These are phyloP conservation scores for Mustela lutreola DNA, from an alignment of 2,113 vertebrate genomes.

Conservation along the genomic window DNA sequence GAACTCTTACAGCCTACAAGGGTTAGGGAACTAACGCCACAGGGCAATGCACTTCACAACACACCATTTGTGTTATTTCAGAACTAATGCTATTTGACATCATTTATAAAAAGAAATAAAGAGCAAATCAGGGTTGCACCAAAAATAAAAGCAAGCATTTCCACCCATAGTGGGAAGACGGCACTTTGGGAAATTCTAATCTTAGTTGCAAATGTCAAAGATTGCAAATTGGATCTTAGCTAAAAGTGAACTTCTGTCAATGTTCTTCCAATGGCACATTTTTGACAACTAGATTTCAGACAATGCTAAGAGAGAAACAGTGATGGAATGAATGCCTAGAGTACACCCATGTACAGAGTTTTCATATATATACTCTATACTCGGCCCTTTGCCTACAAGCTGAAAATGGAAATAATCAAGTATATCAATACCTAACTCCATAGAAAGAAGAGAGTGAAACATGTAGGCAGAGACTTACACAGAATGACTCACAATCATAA, in stretches of 20 bases:
- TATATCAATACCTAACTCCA: background rate
- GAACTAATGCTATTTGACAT: constrained; percentile 57
- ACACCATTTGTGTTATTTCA: constrained; percentile 51
- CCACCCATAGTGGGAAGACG: constrained; percentile 69
- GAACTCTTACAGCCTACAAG: background rate
- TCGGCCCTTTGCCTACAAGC: background rate
- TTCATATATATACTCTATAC: background rate
- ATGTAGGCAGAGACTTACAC: background rate
- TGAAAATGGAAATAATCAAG: constrained; percentile 43
- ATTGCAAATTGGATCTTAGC: constrained; percentile 60
- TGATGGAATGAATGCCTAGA: background rate
- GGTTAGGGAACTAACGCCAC: background rate
- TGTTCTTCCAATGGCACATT: constrained; percentile 59
- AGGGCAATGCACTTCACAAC: background rate
- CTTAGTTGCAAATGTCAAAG: constrained; percentile 79
- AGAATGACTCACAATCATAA: background rate
- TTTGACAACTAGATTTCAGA: constrained; percentile 69
- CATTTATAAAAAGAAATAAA: constrained; percentile 72
- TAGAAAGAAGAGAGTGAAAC: background rate
- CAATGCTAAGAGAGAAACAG: constrained; percentile 11
- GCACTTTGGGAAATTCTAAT: constrained; percentile 76
- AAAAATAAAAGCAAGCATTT: constrained; percentile 79
- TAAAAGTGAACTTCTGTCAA: constrained; percentile 73
- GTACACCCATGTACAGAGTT: background rate
- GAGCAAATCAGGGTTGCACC: constrained; percentile 54